A percentile compares a stretch with the other conserved stretches of the same genome.
Conservation (phyloP, 1,140 invertebrate species). For the Thaumatotibia leucotreta region DNA sequence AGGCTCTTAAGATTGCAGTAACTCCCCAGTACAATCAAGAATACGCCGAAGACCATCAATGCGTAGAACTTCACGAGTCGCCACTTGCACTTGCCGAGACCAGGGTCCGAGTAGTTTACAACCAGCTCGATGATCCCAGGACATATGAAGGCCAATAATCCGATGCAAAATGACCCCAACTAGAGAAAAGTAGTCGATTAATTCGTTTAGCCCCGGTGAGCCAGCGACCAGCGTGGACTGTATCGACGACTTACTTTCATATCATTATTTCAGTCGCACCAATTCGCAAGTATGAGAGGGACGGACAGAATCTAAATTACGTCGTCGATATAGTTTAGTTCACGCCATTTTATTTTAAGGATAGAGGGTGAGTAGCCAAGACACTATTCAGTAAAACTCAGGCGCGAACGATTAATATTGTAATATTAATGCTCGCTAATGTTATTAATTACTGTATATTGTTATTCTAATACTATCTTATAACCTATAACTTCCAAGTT, state of each 20-base stretch:
- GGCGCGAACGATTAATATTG: too few species aligned
- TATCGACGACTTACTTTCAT: too few species aligned
- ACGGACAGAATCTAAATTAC: not conserved
- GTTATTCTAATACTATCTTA: too few species aligned
- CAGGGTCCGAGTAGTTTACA: constrained; percentile 80
- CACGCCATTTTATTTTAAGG: too few species aligned
- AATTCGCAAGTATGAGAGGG: not conserved
- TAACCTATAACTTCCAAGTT: too few species aligned
- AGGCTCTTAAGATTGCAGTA: constrained; percentile 79
- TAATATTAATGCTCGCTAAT: too few species aligned
- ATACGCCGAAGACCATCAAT: constrained; percentile 81
- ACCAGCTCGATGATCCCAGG: constrained; percentile 90
- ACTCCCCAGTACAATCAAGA: constrained; percentile 86
- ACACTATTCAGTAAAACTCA: too few species aligned
- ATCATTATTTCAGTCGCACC: too few species aligned
- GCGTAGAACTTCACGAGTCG: constrained; percentile 80
- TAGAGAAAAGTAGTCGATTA: constrained; percentile 38
- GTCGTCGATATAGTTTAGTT: too few species aligned
- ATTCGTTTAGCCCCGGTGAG: not conserved
- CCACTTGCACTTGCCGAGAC: constrained; percentile 78
- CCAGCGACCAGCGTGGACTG: too few species aligned
- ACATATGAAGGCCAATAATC: constrained; percentile 90
- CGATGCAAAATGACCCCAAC: constrained; percentile 81
- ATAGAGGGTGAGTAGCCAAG: too few species aligned
- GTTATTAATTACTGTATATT: too few species aligned